Base-by-base conservation (phyloP, 64 coral and sea anemone genomes). In the Montipora sp. region DNA sequence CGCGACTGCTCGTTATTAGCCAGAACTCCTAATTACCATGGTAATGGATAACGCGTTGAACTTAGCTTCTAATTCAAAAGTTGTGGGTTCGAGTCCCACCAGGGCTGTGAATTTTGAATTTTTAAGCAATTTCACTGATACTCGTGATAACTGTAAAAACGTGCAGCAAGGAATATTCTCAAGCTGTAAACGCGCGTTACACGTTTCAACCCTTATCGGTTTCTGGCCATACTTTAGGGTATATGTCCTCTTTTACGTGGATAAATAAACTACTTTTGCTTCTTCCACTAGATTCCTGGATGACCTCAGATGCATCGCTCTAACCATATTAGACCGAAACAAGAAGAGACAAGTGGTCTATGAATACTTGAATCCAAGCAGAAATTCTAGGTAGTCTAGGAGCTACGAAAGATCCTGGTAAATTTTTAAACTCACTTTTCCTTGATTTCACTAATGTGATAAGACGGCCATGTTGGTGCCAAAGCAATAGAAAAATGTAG, bases 351-450 rank as follows among this genome's bases (percentile, higher is more conserved):
- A 92, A 85, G 81, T 92, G 23, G 86, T 88, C 13, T 98, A 98
- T 78, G 97, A 98, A 74, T 98, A 96, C 55, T 79, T 98, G 7
- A 98, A 98, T 23, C 97, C 97, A 5, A 84, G 60, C 44, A 84
- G 81, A 84, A 84, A 44, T 84, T 47, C 63, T 5, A 84, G 69
- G 36, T 84, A 60, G 48, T 69, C 59, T 6, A 0, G 12, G 3
- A 27, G 5, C 60, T 10, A 55, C 51, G 51, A 55, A 55, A 55
- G 51, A 10, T 55, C 51, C 10, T 55, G 61, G 16, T 66, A 21
- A 71, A 22, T 71, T 68, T n/a, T 68, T 68, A 5, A 18, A 68
- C 10, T 18, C 4, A 13, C 14, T 68, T 68, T 14, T 68, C 14
- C 14, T 68, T 36, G 36, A 36, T 2, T 36, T 3, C 61, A 14